Conservation (phyloP, 2,888 invertebrate species). For the Marasmarcha lunaedactyla region DNA sequence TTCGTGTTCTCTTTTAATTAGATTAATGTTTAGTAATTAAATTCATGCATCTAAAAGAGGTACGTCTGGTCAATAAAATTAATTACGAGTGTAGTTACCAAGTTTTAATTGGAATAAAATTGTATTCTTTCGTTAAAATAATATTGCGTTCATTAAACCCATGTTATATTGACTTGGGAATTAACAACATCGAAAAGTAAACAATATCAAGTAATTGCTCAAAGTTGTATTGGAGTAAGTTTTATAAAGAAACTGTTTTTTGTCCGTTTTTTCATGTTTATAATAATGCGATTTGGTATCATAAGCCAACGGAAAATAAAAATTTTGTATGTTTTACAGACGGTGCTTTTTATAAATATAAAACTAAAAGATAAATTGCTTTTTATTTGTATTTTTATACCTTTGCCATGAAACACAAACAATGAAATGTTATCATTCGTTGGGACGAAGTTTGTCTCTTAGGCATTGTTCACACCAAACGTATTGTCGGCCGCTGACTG, state of each 20-base stretch:
- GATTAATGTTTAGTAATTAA: conserved; percentile 24
- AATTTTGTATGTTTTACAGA: conserved; percentile 67
- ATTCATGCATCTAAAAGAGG: conserved; percentile 22
- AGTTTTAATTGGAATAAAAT: conserved; percentile 30
- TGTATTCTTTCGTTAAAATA: conserved; percentile 22
- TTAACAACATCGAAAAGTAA: conserved; percentile 27
- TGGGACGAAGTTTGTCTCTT: no score
- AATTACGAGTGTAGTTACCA: conserved; percentile 44
- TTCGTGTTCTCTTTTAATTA: conserved; percentile 36
- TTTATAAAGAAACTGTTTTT: conserved; percentile 15
- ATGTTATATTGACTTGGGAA: conserved; percentile 28
- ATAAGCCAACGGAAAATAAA: conserved; percentile 54
- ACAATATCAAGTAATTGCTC: conserved; percentile 7
- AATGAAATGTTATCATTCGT: not conserved
- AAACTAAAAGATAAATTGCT: conserved; percentile 26
- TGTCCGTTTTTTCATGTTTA: conserved; percentile 49
- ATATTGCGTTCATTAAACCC: conserved; percentile 18
- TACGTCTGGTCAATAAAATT: conserved; percentile 28
- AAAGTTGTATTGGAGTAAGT: conserved; percentile 6
- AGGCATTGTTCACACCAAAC: no score
- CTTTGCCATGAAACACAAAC: not conserved
- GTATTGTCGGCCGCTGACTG: no score
- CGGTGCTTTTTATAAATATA: conserved; percentile 69
- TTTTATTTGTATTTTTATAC: conserved; percentile 15
- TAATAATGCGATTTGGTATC: conserved; percentile 29